Conservation (phyloP, 2,888 invertebrate genomes). For the Monoplex corrugatus region DNA sequence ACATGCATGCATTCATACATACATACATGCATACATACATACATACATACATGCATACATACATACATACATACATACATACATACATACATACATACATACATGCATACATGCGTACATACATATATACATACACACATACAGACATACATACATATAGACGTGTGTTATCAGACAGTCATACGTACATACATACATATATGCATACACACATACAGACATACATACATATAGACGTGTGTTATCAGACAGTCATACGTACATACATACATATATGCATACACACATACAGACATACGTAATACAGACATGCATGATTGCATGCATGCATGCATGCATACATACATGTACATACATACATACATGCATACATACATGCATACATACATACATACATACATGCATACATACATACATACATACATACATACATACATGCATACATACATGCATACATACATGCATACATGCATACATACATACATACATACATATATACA, state of each 20-base stretch:
- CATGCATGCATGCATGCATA: too few species aligned
- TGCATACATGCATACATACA: too few species aligned
- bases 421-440: not conserved
- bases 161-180: too few species aligned
- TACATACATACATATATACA: not conserved
- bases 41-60: not conserved
- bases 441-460: too few species aligned
- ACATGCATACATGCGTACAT: not conserved
- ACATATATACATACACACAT: not conserved
- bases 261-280: not conserved
- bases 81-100: too few species aligned
- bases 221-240: too few species aligned
- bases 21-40: not conserved
- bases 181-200: not conserved
- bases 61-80: not conserved
- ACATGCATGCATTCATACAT: too few species aligned
- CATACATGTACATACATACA: not conserved
- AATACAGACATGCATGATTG: too few species aligned
- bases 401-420: not conserved
- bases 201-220: not conserved
- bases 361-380: not conserved
- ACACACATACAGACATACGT: not conserved
- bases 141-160: too few species aligned
- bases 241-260: too few species aligned
- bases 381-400: not conserved